A percentile compares a stretch with the other conserved stretches of the same genome.
Evolutionary conservation across 2,113 vertebrate genomes (phyloP).

Genomic region (Carassius gibelio): DNA sequence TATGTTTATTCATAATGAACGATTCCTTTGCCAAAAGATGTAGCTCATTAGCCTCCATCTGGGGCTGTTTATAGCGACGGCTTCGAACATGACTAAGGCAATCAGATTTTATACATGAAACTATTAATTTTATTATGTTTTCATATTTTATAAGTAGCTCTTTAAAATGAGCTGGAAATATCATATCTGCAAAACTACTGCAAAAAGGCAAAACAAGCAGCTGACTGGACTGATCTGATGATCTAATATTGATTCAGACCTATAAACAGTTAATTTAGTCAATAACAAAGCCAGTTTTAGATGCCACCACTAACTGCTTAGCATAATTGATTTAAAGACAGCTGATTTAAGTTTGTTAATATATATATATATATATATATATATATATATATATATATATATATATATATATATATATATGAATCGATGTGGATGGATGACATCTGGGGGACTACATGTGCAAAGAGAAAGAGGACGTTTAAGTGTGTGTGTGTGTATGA

Average conservation of each 20-base stretch:
- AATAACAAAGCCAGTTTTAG: not conserved
- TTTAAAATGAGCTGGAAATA: not conserved
- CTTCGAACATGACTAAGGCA: constrained; percentile 10
- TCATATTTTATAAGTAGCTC: not conserved
- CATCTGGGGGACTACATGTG: not conserved
- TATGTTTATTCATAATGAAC: constrained; percentile 7
- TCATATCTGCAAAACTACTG: not conserved
- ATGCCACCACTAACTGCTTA: not conserved
- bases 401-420: not conserved
- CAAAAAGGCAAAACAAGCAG: not conserved
- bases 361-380: not conserved
- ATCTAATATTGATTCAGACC: not conserved
- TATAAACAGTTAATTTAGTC: not conserved
- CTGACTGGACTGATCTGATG: not conserved
- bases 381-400: not conserved
- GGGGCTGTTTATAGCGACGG: not conserved
- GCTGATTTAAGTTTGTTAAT: not conserved
- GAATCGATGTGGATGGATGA: not conserved
- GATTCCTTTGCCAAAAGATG: not conserved
- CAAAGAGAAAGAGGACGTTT: not conserved
- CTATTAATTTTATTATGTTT: not conserved
- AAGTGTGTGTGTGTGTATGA: not conserved
- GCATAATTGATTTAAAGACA: not conserved
- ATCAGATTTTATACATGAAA: not conserved
- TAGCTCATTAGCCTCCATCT: not conserved